Evolutionary conservation across 2,113 vertebrate species (phyloP), one percentile per base, ranked within the genome.

Genomic region (Gobius niger): DNA sequence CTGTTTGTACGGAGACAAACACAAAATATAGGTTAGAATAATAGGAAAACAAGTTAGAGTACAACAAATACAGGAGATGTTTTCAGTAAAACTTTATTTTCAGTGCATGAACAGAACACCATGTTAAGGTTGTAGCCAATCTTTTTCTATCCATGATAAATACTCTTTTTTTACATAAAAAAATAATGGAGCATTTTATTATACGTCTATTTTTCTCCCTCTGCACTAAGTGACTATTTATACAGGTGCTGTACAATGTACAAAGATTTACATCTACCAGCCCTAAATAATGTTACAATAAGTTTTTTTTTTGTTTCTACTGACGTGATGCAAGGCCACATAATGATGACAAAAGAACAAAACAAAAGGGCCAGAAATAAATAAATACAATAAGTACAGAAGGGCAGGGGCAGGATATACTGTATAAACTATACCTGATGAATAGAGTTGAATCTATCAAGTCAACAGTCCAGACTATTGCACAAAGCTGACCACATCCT

Each of bases 241-340:
- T 95, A 98, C 98, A 98, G 94, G 92, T 94, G 94, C 95, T 99
- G 96, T 98, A 98, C 96, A 99, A 89, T 97, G 95, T 98, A 96
- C 94, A 97, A 98, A 97, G 95, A 96, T 98, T 96, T 97, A 97
- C 95, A 98, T 93, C 93, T 94, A 91, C 78, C 75, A 61, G 76
- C 85, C 81, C 91, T 87, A 95, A 92, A 93, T 91, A 93, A 88
- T 88, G 90, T 88, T 81, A 89, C 79, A 85, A 91, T 86, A 66
- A 83, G 82, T 81, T 93, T 91, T 87, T 87, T 83, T 75, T 87
- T 86, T 34, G 24, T 34, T 85, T 84, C 81, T 85, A 82, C 83
- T 84, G 82, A 88, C 89, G 90, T 91, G 80, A 94, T 93, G 93
- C 94, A 95, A 95, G 94, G 94, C 95, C 94, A 93, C 94, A 66